phyloP scores from a whole-genome alignment of 2,113 vertebrate species.

The Boulengerochromis microlepis region DNA sequence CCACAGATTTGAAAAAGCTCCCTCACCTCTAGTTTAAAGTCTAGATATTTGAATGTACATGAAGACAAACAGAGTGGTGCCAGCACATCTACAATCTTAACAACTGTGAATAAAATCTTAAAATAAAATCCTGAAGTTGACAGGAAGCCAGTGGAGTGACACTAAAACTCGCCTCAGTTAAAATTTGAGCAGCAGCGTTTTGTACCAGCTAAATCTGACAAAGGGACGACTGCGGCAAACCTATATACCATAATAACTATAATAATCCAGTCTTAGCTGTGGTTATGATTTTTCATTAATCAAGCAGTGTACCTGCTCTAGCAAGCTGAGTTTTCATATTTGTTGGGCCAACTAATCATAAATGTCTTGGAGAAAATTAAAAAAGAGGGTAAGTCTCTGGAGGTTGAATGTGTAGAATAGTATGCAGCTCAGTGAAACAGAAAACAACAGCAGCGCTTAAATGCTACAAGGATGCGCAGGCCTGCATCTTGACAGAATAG shows the following conservation, averaged over 20 bases:
- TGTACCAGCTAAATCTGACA: neutral
- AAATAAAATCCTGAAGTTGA: neutral
- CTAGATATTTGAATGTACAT: fast-evolving
- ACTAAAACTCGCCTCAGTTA: neutral
- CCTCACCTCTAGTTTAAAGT: neutral
- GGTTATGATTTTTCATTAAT: neutral
- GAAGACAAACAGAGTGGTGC: neutral
- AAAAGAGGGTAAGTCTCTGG: neutral
- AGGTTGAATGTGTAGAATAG: neutral
- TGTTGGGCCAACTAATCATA: neutral
- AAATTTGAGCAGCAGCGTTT: neutral
- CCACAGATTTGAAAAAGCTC: neutral
- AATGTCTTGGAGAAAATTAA: neutral
- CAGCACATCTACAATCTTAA: neutral
- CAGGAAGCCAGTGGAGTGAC: neutral
- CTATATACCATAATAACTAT: neutral
- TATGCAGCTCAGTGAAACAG: fast-evolving
- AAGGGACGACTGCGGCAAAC: neutral
- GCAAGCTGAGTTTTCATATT: neutral
- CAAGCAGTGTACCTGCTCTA: fast-evolving
- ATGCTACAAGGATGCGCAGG: neutral
- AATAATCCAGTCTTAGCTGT: neutral
- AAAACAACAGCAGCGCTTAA: neutral
- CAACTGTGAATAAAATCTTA: neutral
- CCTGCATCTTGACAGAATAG: neutral